Base-by-base conservation (phyloP, 2,888 invertebrate genomes). In the Prosopocoilus inquinatus region DNA sequence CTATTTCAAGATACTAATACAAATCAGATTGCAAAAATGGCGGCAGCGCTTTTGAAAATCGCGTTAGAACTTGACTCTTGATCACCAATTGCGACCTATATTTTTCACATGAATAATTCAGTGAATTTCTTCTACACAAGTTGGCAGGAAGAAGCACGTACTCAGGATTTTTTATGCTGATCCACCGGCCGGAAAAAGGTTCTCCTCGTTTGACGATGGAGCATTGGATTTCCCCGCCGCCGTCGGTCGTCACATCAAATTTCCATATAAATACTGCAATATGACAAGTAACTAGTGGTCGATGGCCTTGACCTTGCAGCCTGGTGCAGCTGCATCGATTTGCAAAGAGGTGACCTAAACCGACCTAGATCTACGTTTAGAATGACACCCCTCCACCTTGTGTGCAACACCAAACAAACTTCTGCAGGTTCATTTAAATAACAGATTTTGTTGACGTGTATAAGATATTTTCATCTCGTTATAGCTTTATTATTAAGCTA, bases 261-360 rank as follows among this genome's bases (percentile, higher is more conserved):
- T 61, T 58, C 50, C 50, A 53, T 53, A 57, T 50, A 54, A 58
- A 62, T 59, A 48, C 50, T 59, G 58, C 54, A 58, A 44, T 59
- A 57, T 55, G 57, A 61, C 49, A 57, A 55, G 52, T 47, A 35
- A 55, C 56, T 56, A 49, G 58, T 59, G 57, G 57, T 36, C 54
- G 54, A 52, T 59, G 69, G 61, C 72, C 72, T 68, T 68, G 72
- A 71, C 72, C 70, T 70, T 71, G 71, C 64, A 57, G 68, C 68
- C 68, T 66, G 68, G 67, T 66, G 65, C 67, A 70, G 71, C 72
- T 72, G 70, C 71, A 72, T 72, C 71, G 72, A 72, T 72, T 72
- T 67, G 67, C 64, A 66, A 65, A 66, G 67, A 67, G 70, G 70
- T 69, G 69, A 71, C 71, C 70, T 47, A 57, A 57, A 53, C 56